Evolutionary conservation across 92 coral and sea anemone species (phyloP).

Genomic region (Chrysogorgia sp.): DNA sequence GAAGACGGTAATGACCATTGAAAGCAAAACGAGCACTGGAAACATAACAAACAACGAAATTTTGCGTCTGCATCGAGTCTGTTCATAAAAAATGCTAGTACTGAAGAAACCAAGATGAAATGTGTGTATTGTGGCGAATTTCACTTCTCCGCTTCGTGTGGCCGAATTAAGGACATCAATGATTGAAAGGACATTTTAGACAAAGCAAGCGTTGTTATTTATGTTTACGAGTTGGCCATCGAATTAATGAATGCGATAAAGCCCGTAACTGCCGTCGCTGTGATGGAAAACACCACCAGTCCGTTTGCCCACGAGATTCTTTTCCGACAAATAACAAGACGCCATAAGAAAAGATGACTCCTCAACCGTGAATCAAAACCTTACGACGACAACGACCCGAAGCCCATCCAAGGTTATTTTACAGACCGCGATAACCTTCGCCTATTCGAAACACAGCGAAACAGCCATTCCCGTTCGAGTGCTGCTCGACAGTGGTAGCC

Average conservation of each 20-base stretch:
- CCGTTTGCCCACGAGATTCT: slow-evolving; percentile 39
- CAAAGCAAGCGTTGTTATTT: slow-evolving; percentile 56
- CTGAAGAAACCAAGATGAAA: not conserved
- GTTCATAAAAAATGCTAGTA: not conserved
- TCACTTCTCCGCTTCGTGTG: slow-evolving; percentile 61
- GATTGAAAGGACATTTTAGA: slow-evolving; percentile 41
- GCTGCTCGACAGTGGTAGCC: slow-evolving; percentile 66
- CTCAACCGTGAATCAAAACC: not conserved
- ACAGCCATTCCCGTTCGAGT: slow-evolving; percentile 38
- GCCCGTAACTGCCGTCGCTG: slow-evolving; percentile 59
- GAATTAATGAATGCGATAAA: slow-evolving; percentile 49
- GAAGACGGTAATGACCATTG: not conserved
- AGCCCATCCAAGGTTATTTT: slow-evolving; percentile 22
- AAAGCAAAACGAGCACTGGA: not conserved
- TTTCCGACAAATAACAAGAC: not conserved
- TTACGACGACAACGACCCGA: slow-evolving; percentile 50
- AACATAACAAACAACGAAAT: not conserved
- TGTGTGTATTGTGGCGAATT: slow-evolving; percentile 46
- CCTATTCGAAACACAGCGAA: slow-evolving; percentile 13
- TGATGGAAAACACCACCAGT: slow-evolving; percentile 59
- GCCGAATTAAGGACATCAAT: slow-evolving; percentile 31
- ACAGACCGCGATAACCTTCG: slow-evolving; percentile 57
- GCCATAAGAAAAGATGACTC: not conserved
- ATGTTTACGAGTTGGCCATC: slow-evolving; percentile 54
- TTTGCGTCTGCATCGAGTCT: not conserved